phyloP scores from a whole-genome alignment of 2,888 invertebrate species.

The Reticulitermes lucifugus region DNA sequence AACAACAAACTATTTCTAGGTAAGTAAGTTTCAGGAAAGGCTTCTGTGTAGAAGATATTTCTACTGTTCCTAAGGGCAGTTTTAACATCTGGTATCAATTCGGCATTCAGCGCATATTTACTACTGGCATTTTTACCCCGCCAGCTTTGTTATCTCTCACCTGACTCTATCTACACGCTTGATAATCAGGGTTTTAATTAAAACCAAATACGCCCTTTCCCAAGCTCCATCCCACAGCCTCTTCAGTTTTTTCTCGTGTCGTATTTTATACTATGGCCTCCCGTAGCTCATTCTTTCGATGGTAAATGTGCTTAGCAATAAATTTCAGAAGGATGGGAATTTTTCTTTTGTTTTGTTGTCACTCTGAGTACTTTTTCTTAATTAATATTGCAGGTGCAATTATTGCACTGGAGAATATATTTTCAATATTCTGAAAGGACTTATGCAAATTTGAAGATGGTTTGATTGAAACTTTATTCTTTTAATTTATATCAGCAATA shows the following conservation, averaged over 20 bases:
- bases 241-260: background rate
- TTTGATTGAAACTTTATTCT: no score
- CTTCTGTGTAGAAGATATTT: background rate
- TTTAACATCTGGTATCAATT: background rate
- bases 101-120: background rate
- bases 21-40: no score
- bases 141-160: background rate
- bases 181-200: constrained; percentile 13
- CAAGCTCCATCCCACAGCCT: background rate
- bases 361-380: background rate
- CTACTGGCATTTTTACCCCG: background rate
- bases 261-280: background rate
- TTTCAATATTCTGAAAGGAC: background rate
- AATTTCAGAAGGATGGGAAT: background rate
- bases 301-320: background rate
- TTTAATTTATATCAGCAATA: no score
- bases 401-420: background rate
- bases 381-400: background rate
- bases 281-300: background rate
- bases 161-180: background rate
- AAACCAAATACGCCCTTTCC: background rate
- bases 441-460: no score
- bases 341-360: background rate
- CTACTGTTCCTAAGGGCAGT: background rate
- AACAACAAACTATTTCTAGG: no score